A percentile compares a stretch with the other conserved stretches of the same genome.
phyloP scores from a whole-genome alignment of 2,797 vertebrate genomes.

The Anas acuta region DNA sequence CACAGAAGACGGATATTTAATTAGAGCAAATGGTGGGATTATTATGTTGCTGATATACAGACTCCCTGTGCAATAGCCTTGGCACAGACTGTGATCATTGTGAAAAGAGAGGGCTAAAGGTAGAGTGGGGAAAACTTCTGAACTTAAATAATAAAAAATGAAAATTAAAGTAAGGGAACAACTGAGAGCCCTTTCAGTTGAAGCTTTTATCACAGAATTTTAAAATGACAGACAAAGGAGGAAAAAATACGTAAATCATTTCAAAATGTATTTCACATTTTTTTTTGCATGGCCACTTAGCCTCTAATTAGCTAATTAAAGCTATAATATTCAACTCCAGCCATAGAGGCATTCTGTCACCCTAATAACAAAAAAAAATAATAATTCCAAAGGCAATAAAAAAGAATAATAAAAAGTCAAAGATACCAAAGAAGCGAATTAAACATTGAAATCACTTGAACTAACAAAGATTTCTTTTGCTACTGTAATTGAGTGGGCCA shows the following conservation, averaged over 20 bases:
- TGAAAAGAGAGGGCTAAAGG: neutral
- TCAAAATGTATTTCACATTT: neutral
- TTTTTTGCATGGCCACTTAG: neutral
- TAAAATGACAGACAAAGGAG: neutral
- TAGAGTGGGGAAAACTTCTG: neutral
- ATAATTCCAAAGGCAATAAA: neutral
- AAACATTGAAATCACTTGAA: neutral
- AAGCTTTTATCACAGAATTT: neutral
- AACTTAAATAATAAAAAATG: neutral
- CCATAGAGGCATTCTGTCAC: neutral
- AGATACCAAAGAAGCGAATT: neutral
- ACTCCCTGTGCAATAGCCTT: neutral
- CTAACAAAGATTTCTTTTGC: neutral
- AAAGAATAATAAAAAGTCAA: neutral
- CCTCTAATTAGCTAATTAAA: neutral
- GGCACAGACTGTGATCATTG: neutral
- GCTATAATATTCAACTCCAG: neutral
- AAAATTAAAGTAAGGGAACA: neutral
- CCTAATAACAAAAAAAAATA: neutral
- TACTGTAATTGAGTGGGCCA: neutral
- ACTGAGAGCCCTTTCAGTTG: neutral
- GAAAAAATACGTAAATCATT: neutral
- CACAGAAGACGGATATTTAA: constrained; percentile 35
- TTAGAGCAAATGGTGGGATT: constrained; percentile 13
- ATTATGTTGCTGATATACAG: neutral